Conservation (phyloP, 23 tunicate genomes). For the Oikopleura dioica region DNA sequence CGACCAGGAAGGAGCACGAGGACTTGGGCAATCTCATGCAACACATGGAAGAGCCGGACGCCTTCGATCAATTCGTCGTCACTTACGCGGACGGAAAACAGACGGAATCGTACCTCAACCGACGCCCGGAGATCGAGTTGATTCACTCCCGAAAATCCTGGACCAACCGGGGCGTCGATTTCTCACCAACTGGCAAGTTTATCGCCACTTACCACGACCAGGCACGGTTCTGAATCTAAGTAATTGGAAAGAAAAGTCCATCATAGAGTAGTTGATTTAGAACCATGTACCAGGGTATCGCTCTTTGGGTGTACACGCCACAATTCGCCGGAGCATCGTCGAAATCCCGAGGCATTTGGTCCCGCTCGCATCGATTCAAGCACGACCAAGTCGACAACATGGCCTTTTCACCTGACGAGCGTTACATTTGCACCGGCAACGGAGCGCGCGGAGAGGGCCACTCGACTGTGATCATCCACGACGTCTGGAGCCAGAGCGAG, state of each 20-base stretch:
- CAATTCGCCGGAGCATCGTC: not conserved
- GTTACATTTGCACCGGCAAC: slow-evolving; percentile 3
- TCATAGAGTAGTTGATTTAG: not conserved
- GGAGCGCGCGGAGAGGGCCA: not conserved
- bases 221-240: no score
- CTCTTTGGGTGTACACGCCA: not conserved
- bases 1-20: not conserved
- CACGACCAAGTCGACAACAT: slow-evolving; percentile 16
- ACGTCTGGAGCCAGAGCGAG: not conserved
- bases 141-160: not conserved
- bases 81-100: slow-evolving; percentile 63
- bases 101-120: slow-evolving; percentile 50
- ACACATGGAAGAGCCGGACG: slow-evolving; percentile 54
- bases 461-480: not conserved
- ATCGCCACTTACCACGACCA: slow-evolving; percentile 6
- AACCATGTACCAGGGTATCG: not conserved
- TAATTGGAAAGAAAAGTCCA: no score
- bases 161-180: not conserved
- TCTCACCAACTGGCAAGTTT: slow-evolving; percentile 5
- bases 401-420: slow-evolving; percentile 31
- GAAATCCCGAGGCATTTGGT: slow-evolving; percentile 38
- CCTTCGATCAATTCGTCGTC: slow-evolving; percentile 67
- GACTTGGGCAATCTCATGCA: slow-evolving; percentile 48
- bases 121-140: slow-evolving; percentile 19
- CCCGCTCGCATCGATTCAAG: slow-evolving; percentile 63